Percentiles rank a stretch among this genome's conserved stretches.
These are phyloP conservation scores for Cynodonichthys magdalenae DNA, from an alignment of 2,797 vertebrate species.

Conservation along the genomic window DNA sequence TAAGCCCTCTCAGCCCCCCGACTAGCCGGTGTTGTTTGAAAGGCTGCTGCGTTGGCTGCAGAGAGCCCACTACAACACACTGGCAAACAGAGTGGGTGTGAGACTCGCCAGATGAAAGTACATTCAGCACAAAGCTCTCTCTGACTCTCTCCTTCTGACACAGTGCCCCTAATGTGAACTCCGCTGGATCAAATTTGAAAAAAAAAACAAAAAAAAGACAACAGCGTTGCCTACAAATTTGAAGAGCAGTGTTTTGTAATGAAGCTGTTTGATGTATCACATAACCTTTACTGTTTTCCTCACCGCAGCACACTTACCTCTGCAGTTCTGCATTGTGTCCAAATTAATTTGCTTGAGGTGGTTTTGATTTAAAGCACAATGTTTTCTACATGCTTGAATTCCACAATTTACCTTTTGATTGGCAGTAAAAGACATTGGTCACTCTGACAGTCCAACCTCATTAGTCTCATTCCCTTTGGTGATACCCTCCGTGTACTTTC, in stretches of 20 bases:
- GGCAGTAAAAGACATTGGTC: constrained; percentile 55
- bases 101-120: constrained; percentile 77
- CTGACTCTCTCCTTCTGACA: constrained; percentile 72
- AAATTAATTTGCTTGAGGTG: constrained; percentile 41
- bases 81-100: constrained; percentile 74
- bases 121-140: constrained; percentile 62
- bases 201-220: constrained; percentile 27
- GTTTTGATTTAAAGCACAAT: constrained; percentile 52
- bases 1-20: constrained; percentile 68
- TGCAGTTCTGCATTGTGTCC: constrained; percentile 47
- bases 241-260: constrained; percentile 38
- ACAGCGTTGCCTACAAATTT: constrained; percentile 35
- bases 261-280: constrained; percentile 61
- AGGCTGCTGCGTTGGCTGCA: constrained; percentile 70
- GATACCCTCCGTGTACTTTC: constrained; percentile 30
- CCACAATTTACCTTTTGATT: constrained; percentile 28
- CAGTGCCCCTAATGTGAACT: constrained; percentile 78
- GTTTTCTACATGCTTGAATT: constrained; percentile 14
- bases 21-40: constrained; percentile 69
- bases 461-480: constrained; percentile 48
- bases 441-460: constrained; percentile 59
- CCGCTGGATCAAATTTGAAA: constrained; percentile 53
- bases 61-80: constrained; percentile 68
- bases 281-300: constrained; percentile 62
- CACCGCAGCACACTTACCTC: constrained; percentile 38